phyloP scores from a whole-genome alignment of 2,888 invertebrate species.

The Coelinius sp. region DNA sequence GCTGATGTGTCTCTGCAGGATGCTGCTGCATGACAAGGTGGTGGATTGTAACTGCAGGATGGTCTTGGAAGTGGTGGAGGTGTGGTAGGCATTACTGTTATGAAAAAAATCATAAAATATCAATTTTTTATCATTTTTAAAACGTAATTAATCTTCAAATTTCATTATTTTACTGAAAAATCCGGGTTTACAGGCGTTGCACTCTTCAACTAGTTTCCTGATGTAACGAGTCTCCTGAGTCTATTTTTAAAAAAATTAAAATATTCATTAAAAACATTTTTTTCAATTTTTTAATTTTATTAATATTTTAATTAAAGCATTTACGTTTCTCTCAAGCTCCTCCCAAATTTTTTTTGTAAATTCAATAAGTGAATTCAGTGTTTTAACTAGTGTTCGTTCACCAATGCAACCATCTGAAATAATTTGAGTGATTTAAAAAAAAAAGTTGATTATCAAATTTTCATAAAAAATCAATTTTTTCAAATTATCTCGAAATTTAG shows the following conservation, averaged over 20 bases:
- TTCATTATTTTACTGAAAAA: constrained; percentile 50
- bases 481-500: too few species aligned
- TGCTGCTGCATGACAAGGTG: constrained; percentile 74
- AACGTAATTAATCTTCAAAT: too few species aligned
- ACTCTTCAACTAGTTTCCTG: constrained; percentile 81
- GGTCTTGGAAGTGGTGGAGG: constrained; percentile 52
- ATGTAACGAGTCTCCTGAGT: constrained; percentile 79
- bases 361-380: constrained; percentile 78
- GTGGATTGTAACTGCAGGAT: constrained; percentile 61
- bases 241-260: constrained; percentile 63
- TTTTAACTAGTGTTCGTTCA: constrained; percentile 76
- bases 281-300: not conserved
- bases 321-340: constrained; percentile 76
- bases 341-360: constrained; percentile 80
- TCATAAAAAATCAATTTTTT: constrained; percentile 43
- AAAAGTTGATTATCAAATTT: not conserved
- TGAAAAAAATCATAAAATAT: not conserved
- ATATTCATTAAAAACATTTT: not conserved
- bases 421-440: constrained; percentile 10
- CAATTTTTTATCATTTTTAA: too few species aligned
- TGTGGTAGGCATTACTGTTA: constrained; percentile 6
- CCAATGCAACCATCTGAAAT: constrained; percentile 60
- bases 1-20: constrained; percentile 78
- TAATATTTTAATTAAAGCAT: constrained; percentile 48
- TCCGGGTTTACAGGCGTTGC: constrained; percentile 77